Base-by-base conservation (phyloP, 2,888 invertebrate species). In the Spicauda simplicius region DNA sequence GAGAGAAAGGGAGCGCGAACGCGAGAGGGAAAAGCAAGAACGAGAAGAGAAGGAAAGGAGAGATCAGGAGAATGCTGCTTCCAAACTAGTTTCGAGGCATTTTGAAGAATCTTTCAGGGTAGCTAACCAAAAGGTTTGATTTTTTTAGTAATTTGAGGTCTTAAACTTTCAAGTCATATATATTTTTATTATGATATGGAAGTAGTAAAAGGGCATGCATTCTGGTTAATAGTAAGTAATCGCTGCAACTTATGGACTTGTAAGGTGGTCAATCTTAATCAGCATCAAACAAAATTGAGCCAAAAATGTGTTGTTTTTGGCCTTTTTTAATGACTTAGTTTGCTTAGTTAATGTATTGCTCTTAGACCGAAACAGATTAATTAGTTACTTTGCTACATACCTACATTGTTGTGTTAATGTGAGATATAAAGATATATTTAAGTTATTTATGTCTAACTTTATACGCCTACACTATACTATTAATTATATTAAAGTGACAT, bases 41-140 rank as follows among this genome's bases (percentile, higher is more conserved):
- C 81, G 91, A 74, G 92, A 92, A 77, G 94, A 94, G 72, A 94
- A 94, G 76, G 89, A 94, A 78, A 94, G 94, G 87, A 94, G 96
- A 88, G 93, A 95, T 73, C 92, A 94, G 78, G 95, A 95, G 73
- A 94, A 95, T 83, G 96, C 96, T 65, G 96, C 98, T 65, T 96
- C 97, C 76, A 95, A 95, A 85, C 96, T 97, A 72, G 96, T 98
- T 69, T 96, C 97, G 79, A 96, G 97, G 88, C 98, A 98, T 91
- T 98, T 98, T 88, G 97, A 97, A 82, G 97, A 97, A 93, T 97
- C 97, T 73, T 94, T 98, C 71, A 94, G 96, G 83, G 93, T 96
- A 72, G 96, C 96, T 55, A 95, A 96, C 82, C 96, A 96, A 91
- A 96, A 96, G 95, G 97, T 97, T 69, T 80, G 45, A 70, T 68